Percentiles rank a stretch among this genome's conserved stretches.
phyloP scores from a whole-genome alignment of 2,113 vertebrate species.

The Anguilla japonica region DNA sequence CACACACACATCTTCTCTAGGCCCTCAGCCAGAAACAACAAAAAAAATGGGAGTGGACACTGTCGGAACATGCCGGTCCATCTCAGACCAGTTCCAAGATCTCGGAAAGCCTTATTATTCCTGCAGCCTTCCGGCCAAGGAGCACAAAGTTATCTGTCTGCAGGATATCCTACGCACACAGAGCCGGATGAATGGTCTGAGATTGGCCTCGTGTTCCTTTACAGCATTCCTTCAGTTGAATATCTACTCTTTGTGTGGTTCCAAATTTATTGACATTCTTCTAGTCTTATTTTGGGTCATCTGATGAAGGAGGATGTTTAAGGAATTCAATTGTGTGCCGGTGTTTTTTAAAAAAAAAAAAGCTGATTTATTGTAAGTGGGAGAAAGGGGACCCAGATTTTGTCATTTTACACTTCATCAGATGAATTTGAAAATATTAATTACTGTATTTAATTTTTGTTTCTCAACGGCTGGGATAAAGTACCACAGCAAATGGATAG shows the following conservation, averaged over 20 bases:
- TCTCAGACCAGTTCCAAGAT: not conserved
- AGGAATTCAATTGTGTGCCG: not conserved
- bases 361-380: not conserved
- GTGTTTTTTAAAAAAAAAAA: not conserved
- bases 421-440: too few species aligned
- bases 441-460: too few species aligned
- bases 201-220: not conserved
- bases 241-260: not conserved
- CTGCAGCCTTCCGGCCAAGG: not conserved
- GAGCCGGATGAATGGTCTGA: not conserved
- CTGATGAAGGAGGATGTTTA: conserved; percentile 2
- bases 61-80: not conserved
- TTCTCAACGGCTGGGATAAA: not conserved
- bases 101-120: not conserved
- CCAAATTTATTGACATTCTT: not conserved
- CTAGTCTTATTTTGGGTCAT: not conserved
- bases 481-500: not conserved
- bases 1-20: not conserved
- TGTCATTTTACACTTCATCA: not conserved
- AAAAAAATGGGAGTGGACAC: not conserved
- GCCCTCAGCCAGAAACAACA: conserved; percentile 21
- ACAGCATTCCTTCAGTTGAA: not conserved
- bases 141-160: not conserved
- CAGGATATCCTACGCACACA: not conserved
- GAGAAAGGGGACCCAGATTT: not conserved